phyloP scores from a whole-genome alignment of 2,797 vertebrate species.

The Cichlasoma orientale region DNA sequence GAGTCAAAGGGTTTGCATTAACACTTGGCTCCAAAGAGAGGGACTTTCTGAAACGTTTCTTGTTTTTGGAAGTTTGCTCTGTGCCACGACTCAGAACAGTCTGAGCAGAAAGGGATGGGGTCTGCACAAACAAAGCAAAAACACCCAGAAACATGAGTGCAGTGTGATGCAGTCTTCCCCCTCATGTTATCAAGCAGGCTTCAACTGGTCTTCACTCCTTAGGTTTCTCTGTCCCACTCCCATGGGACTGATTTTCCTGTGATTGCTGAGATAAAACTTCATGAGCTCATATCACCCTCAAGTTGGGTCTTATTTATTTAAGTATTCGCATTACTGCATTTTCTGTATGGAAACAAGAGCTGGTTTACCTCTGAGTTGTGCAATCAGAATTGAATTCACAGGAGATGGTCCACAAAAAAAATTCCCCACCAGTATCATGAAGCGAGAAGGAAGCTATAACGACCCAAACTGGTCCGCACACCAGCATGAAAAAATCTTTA shows the following conservation, averaged over 20 bases:
- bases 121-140: constrained; percentile 17
- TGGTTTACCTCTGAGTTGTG: constrained; percentile 35
- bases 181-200: constrained; percentile 1
- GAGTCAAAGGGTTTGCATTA: constrained; percentile 67
- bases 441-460: too few relatives aligned
- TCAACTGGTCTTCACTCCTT: constrained; percentile 17
- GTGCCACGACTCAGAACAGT: constrained; percentile 35
- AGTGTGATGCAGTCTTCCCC: not conserved
- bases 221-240: constrained; percentile 17
- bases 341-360: constrained; percentile 54
- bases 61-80: constrained; percentile 43
- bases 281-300: constrained; percentile 37
- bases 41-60: constrained; percentile 66
- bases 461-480: too few relatives aligned
- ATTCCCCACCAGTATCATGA: not conserved
- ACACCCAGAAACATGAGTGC: not conserved
- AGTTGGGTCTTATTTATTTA: constrained; percentile 36
- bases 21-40: constrained; percentile 63
- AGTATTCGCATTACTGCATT: constrained; percentile 32
- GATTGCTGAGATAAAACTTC: constrained; percentile 17
- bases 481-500: too few relatives aligned
- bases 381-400: constrained; percentile 25
- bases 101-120: constrained; percentile 24
- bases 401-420: not conserved
- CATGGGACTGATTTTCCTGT: constrained; percentile 17